A percentile compares a stretch with the other conserved stretches of the same genome.
These are phyloP conservation scores for Acanthis flammea DNA, from an alignment of 2,797 vertebrate species.

Conservation along the genomic window DNA sequence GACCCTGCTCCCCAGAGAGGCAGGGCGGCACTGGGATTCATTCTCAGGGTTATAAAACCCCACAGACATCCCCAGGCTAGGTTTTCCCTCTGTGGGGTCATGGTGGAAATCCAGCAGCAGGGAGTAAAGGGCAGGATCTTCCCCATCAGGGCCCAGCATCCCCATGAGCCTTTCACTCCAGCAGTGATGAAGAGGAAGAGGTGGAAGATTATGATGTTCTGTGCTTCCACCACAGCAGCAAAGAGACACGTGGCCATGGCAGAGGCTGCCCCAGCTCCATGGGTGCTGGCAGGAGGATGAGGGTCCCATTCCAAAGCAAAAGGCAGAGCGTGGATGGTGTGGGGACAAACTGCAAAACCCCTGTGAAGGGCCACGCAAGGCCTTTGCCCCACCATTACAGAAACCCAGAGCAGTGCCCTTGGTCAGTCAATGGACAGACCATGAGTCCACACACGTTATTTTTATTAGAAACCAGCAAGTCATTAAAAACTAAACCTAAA, in stretches of 20 bases:
- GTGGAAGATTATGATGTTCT: not conserved
- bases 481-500: not conserved
- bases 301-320: not conserved
- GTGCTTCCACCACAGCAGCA: not conserved
- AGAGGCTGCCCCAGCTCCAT: not conserved
- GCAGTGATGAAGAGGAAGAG: not conserved
- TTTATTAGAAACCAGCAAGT: not conserved
- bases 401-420: accelerated
- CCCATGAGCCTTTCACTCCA: not conserved
- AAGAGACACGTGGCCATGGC: accelerated
- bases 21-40: not conserved
- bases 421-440: accelerated
- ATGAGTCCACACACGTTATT: accelerated
- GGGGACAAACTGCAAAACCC: not conserved
- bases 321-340: accelerated
- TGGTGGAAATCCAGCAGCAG: not conserved
- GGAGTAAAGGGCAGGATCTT: not conserved
- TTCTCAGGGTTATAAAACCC: constrained; percentile 54
- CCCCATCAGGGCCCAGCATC: not conserved
- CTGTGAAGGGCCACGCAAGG: accelerated
- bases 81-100: not conserved
- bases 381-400: not conserved
- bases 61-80: not conserved
- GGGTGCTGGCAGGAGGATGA: not conserved
- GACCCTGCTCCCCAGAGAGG: constrained; percentile 26